Evolutionary conservation across 92 coral and sea anemone species (phyloP).

Genomic region (Zoanthus sansibaricus): DNA sequence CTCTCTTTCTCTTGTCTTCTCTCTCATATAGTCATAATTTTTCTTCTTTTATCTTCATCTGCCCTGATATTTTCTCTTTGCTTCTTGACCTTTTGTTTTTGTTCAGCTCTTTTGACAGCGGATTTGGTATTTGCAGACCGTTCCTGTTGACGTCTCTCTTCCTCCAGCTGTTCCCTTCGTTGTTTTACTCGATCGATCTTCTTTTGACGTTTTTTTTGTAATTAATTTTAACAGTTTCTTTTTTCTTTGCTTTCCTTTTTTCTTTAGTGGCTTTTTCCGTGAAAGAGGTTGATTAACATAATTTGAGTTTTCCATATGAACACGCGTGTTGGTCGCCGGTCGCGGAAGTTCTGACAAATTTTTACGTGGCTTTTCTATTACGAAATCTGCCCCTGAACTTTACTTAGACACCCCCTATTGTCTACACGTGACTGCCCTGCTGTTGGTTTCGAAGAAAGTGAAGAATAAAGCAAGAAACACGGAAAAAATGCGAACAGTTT

Average conservation of each 20-base stretch:
- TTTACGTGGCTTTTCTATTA: conserved; percentile 4
- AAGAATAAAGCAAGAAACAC: neutral
- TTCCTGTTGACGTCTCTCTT: too few species aligned
- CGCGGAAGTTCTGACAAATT: neutral
- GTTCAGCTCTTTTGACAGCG: too few species aligned
- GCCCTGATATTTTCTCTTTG: neutral
- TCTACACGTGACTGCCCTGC: conserved; percentile 6
- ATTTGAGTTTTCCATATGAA: conserved; percentile 3
- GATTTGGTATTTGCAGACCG: too few species aligned
- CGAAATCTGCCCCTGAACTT: conserved; percentile 17
- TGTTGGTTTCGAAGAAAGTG: neutral
- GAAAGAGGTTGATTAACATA: conserved; percentile 20
- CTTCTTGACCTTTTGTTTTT: neutral
- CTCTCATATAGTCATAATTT: neutral
- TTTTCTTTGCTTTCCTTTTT: too few species aligned
- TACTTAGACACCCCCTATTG: neutral
- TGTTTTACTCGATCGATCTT: conserved; percentile 14
- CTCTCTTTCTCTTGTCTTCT: neutral
- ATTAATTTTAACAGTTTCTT: neutral
- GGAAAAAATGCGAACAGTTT: neutral
- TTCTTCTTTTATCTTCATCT: conserved; percentile 1
- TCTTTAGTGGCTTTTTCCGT: neutral
- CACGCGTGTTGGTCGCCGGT: neutral
- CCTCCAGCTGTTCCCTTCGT: conserved; percentile 15
- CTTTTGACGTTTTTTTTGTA: neutral